Conservation (phyloP, 2,797 vertebrate species). For the Gymnoscopelus microlampas region DNA sequence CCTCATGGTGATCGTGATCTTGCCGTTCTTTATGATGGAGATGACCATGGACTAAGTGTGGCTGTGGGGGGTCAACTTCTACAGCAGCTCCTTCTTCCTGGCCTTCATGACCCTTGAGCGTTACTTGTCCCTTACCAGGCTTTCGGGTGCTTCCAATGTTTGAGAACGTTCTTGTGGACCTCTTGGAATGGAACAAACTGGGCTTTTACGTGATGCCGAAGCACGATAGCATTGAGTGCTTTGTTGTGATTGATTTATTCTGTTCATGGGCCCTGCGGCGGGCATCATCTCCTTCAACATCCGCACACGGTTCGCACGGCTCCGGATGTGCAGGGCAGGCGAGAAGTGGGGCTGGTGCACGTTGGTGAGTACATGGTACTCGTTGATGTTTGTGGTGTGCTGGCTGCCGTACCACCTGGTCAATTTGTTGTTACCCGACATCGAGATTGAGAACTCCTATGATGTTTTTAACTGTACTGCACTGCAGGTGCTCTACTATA, state of each 20-base stretch:
- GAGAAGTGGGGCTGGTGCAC: slow-evolving; percentile 88
- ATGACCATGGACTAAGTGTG: slow-evolving; percentile 89
- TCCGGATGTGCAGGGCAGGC: slow-evolving; percentile 70
- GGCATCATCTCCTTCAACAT: slow-evolving; percentile 88
- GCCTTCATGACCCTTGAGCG: slow-evolving; percentile 74
- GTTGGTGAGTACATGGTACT: slow-evolving; percentile 73
- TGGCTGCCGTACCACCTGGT: slow-evolving; percentile 91
- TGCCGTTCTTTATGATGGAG: slow-evolving; percentile 96
- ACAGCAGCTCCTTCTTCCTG: slow-evolving; percentile 94
- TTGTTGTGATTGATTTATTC: slow-evolving; percentile 53
- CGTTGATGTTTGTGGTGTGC: slow-evolving; percentile 86
- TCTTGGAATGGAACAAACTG: slow-evolving; percentile 84
- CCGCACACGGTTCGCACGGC: slow-evolving; percentile 74
- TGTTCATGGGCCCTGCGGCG: slow-evolving; percentile 85
- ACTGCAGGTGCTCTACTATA: slow-evolving; percentile 84
- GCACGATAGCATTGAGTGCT: slow-evolving; percentile 80
- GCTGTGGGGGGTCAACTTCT: slow-evolving; percentile 97
- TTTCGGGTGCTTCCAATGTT: slow-evolving; percentile 83
- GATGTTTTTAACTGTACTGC: slow-evolving; percentile 82
- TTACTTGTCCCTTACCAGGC: slow-evolving; percentile 83
- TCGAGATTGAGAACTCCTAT: slow-evolving; percentile 28
- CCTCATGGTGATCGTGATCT: slow-evolving; percentile 85
- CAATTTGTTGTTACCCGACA: slow-evolving; percentile 83
- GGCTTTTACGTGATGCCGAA: slow-evolving; percentile 90
- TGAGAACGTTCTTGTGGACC: slow-evolving; percentile 88